Evolutionary conservation across 2,113 vertebrate genomes (phyloP), one percentile per base, ranked within the genome.

Genomic region (Diglossa brunneiventris): DNA sequence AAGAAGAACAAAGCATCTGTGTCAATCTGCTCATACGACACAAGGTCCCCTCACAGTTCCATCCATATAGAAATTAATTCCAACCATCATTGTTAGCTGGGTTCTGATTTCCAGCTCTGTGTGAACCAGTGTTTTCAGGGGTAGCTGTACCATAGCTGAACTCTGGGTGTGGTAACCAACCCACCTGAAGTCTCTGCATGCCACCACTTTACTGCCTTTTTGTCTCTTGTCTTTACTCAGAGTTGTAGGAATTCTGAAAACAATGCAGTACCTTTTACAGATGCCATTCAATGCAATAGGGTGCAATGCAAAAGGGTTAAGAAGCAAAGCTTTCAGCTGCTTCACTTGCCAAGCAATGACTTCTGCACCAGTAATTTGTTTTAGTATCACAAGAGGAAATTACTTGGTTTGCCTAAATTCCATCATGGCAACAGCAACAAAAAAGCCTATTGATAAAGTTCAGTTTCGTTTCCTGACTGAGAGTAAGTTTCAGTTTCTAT

Each of bases 61-160:
- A 63, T 91, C 59, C 44, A 37, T 53, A n/a, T 18, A 47, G 52
- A 92, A 95, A 59, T 70, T 77, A 30, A 78, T 87, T 91, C 67
- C 33, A 73, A 15, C 10, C 31, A 55, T 24, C 14, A 1, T 15
- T 78, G 11, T 47, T 52, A 63, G 26, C 6, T 10, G n/a, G 30
- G 47, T 55, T 91, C 77, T 75, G 33, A 37, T 82, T 84, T 84
- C 74, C 64, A 64, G 21, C 31, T 53, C 58, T 58, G 26, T 64
- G 26, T 53, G 78, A 82, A 55, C 31, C 12, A 7, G 6, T 33
- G 61, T 49, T 70, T 66, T 28, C 3, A 3, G 27, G 44, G 31
- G 33, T 37, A 56, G 22, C 30, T 64, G 11, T n/a, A 28, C 31
- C 35, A 26, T 30, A 70, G 35, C 35, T 89, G 52, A 78, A 35